phyloP scores from a whole-genome alignment of 2,113 vertebrate species.

The Cryptoleucopteryx plumbea region DNA sequence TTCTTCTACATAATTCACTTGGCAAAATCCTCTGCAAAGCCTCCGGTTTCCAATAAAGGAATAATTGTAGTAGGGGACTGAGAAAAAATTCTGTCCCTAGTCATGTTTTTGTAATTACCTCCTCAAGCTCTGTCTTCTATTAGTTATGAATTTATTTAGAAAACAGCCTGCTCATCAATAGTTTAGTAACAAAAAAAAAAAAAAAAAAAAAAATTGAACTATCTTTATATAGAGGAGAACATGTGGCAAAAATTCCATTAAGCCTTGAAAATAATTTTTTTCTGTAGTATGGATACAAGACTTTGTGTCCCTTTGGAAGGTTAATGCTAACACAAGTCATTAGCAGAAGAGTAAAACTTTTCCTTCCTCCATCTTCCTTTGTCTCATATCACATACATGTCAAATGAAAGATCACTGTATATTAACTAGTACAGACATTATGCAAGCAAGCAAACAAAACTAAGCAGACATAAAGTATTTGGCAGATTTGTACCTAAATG shows the following conservation, averaged over 20 bases:
- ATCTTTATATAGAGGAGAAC: neutral
- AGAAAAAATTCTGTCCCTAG: neutral
- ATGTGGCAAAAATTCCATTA: neutral
- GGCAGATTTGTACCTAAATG: neutral
- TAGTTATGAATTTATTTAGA: constrained; percentile 43
- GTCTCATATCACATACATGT: neutral
- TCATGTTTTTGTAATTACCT: constrained; percentile 27
- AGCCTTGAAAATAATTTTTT: neutral
- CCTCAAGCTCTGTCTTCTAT: neutral
- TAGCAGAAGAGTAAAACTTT: neutral
- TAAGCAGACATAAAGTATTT: neutral
- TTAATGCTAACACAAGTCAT: neutral
- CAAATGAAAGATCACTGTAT: neutral
- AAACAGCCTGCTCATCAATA: constrained; percentile 14
- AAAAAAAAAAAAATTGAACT: neutral
- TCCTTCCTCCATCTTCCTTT: neutral
- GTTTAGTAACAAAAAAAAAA: neutral
- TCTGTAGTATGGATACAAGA: neutral
- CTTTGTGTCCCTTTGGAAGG: neutral
- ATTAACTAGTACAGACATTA: neutral
- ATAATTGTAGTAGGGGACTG: neutral
- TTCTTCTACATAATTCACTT: neutral
- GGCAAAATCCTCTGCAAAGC: neutral
- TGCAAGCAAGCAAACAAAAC: neutral
- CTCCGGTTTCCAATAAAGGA: neutral